Evolutionary conservation across 2,113 vertebrate genomes (phyloP).

Genomic region (Miniopterus natalensis): DNA sequence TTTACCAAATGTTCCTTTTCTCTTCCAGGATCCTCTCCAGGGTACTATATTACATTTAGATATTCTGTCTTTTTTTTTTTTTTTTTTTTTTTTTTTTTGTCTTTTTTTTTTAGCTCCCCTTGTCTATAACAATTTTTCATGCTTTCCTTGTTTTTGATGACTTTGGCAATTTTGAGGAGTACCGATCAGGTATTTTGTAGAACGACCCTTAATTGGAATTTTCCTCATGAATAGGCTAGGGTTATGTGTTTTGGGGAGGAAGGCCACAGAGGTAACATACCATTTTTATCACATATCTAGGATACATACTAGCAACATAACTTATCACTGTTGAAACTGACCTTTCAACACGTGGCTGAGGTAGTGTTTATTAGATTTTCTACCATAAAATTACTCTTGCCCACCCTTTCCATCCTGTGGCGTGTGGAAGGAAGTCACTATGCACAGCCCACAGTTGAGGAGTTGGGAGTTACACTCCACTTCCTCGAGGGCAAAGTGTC

Average conservation of each 20-base stretch:
- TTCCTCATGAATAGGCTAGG: not conserved
- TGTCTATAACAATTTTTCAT: not conserved
- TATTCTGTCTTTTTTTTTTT: not conserved
- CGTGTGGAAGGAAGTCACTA: not conserved
- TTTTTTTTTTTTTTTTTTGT: not conserved
- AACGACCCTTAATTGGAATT: not conserved
- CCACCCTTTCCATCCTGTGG: not conserved
- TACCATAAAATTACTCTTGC: not conserved
- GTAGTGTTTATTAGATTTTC: not conserved
- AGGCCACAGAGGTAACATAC: not conserved
- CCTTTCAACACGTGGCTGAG: not conserved
- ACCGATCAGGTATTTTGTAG: not conserved
- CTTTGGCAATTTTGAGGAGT: not conserved
- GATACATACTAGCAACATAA: not conserved
- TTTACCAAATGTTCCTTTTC: not conserved
- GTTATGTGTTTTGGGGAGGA: not conserved
- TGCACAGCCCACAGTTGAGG: not conserved
- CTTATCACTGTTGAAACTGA: not conserved
- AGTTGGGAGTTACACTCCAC: not conserved
- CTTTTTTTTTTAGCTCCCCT: not conserved
- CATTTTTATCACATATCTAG: not conserved
- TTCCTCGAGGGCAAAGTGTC: not conserved
- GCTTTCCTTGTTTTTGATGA: not conserved
- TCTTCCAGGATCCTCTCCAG: not conserved
- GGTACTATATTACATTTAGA: not conserved